Percentiles rank a stretch among this genome's conserved stretches.
Conservation (phyloP, 2,888 invertebrate species). For the Polyommatus iphigenia region DNA sequence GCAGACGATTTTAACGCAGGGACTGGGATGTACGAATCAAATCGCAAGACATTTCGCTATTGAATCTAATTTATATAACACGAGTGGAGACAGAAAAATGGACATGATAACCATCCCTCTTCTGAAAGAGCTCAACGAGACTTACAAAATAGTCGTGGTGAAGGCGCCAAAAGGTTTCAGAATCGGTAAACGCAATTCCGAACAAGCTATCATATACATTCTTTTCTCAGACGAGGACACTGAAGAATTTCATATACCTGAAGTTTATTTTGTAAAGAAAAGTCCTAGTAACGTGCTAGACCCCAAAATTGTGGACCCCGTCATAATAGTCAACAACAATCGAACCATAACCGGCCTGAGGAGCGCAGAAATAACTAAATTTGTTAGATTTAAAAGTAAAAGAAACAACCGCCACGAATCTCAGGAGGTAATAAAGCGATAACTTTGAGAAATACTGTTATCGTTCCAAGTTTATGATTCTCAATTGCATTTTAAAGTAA, state of each 20-base stretch:
- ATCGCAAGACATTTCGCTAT: constrained; percentile 52
- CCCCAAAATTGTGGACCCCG: constrained; percentile 51
- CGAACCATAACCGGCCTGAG: constrained; percentile 65
- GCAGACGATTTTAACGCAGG: constrained; percentile 46
- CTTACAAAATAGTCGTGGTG: constrained; percentile 66
- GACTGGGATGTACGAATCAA: constrained; percentile 54
- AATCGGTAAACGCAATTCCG: constrained; percentile 47
- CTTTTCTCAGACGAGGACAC: constrained; percentile 56
- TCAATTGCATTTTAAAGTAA: constrained; percentile 1
- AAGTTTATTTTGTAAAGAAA: constrained; percentile 61
- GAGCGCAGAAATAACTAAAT: constrained; percentile 62
- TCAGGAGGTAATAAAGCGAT: neutral
- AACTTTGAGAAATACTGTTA: neutral
- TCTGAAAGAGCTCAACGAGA: constrained; percentile 51
- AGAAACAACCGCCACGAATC: constrained; percentile 42
- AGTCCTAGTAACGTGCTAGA: constrained; percentile 39
- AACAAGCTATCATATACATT: constrained; percentile 57
- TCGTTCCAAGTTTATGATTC: neutral
- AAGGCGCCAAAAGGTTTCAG: constrained; percentile 59
- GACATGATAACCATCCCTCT: constrained; percentile 58
- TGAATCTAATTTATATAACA: constrained; percentile 35
- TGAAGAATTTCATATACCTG: constrained; percentile 51
- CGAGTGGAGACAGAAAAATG: constrained; percentile 35
- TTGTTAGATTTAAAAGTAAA: constrained; percentile 61
- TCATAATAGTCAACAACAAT: constrained; percentile 62